These are phyloP conservation scores for Abramis brama DNA, from an alignment of 2,113 vertebrate species.

Conservation along the genomic window DNA sequence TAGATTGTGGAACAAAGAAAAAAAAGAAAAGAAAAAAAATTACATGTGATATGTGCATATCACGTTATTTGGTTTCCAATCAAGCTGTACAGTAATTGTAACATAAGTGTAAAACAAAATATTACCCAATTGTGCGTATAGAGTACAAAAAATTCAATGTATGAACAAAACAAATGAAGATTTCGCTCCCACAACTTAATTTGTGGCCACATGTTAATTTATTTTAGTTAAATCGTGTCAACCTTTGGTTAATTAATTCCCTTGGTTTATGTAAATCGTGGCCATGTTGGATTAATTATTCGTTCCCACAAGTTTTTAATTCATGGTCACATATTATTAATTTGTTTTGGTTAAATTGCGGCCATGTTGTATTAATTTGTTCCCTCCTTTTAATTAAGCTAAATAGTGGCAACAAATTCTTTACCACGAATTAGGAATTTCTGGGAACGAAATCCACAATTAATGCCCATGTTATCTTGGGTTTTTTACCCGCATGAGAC, in stretches of 20 bases:
- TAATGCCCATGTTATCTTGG: not conserved
- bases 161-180: not conserved
- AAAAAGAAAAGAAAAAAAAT: not conserved
- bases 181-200: not conserved
- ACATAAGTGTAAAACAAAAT: not conserved
- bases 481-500: not conserved
- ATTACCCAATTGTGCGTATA: not conserved
- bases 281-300: not conserved
- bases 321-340: too few species aligned
- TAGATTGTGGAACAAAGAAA: not conserved
- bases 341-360: too few species aligned
- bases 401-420: not conserved
- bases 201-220: too few species aligned
- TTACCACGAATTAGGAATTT: not conserved
- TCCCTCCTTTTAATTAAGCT: not conserved
- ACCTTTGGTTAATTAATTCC: not conserved
- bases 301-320: too few species aligned
- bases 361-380: too few species aligned
- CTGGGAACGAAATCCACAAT: not conserved
- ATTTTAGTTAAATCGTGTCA: not conserved
- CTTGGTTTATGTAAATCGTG: not conserved
- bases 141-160: not conserved
- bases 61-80: not conserved
- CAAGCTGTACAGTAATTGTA: not conserved
- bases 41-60: not conserved